Percentiles rank a stretch among this genome's conserved stretches.
Evolutionary conservation across 2,113 vertebrate species (phyloP).

Genomic region (Sinosuthora webbiana): DNA sequence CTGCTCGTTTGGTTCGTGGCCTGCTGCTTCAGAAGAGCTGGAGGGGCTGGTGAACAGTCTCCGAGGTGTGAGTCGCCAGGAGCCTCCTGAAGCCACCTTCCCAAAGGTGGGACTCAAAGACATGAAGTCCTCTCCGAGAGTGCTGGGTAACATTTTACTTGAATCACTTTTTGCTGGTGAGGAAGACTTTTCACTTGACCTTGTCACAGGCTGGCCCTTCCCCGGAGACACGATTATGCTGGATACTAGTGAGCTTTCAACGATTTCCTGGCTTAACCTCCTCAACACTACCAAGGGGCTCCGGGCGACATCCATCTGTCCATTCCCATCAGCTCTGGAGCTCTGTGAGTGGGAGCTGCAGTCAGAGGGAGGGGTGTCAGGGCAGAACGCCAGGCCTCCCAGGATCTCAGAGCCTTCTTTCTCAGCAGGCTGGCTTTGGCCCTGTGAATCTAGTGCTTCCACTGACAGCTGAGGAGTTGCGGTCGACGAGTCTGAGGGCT

Average conservation of each 20-base stretch:
- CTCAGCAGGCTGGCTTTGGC: slow-evolving; percentile 47
- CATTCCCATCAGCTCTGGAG: slow-evolving; percentile 43
- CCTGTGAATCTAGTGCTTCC: neutral
- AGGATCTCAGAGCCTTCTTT: slow-evolving; percentile 53
- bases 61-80: slow-evolving; percentile 66
- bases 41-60: slow-evolving; percentile 67
- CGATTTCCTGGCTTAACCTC: slow-evolving; percentile 74
- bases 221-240: slow-evolving; percentile 72
- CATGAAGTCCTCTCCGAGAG: slow-evolving; percentile 26
- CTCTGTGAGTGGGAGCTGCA: slow-evolving; percentile 46
- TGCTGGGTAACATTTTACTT: slow-evolving; percentile 22
- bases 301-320: slow-evolving; percentile 60
- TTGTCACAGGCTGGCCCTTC: slow-evolving; percentile 68
- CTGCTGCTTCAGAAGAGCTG: slow-evolving; percentile 44
- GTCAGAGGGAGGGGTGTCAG: slow-evolving; percentile 54
- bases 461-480: slow-evolving; percentile 43
- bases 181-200: slow-evolving; percentile 67
- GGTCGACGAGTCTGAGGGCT: slow-evolving; percentile 55
- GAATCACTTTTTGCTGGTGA: slow-evolving; percentile 59
- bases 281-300: slow-evolving; percentile 70
- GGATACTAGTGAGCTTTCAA: slow-evolving; percentile 68
- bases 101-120: slow-evolving; percentile 76
- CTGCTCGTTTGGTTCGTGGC: slow-evolving; percentile 62
- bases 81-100: slow-evolving; percentile 57
- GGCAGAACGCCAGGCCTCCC: slow-evolving; percentile 59